A percentile compares a stretch with the other conserved stretches of the same genome.
Conservation (phyloP, 2,113 vertebrate species). For the Xiphophorus hellerii region DNA sequence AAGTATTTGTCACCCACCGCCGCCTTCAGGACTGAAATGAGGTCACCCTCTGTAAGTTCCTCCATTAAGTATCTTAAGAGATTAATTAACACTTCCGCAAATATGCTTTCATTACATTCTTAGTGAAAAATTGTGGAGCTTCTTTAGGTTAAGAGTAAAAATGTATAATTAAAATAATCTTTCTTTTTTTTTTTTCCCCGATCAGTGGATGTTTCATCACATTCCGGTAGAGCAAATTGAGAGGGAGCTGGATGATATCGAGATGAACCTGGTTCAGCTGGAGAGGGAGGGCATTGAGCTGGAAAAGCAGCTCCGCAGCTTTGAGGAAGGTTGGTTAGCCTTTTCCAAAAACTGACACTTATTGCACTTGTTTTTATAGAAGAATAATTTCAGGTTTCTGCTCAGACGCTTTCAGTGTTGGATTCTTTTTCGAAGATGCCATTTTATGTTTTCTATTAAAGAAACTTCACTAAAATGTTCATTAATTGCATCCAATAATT, state of each 20-base stretch:
- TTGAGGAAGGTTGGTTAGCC: constrained; percentile 84
- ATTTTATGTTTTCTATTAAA: too few species aligned
- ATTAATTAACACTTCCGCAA: constrained; percentile 77
- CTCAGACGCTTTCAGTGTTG: background rate
- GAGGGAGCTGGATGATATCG: constrained; percentile 83
- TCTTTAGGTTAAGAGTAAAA: constrained; percentile 58
- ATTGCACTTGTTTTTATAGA: background rate
- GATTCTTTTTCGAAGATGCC: too few species aligned
- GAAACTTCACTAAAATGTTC: background rate
- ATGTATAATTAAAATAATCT: constrained; percentile 35
- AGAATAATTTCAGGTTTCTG: background rate
- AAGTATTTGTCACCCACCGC: constrained; percentile 73
- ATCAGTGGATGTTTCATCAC: constrained; percentile 78
- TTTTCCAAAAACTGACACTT: background rate
- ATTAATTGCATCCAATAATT: background rate
- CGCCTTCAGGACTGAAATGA: constrained; percentile 70
- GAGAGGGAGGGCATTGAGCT: constrained; percentile 88
- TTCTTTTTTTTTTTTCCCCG: constrained; percentile 6
- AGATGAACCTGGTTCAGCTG: constrained; percentile 84
- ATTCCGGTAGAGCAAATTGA: constrained; percentile 85
- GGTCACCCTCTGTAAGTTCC: constrained; percentile 78
- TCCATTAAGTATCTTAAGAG: constrained; percentile 77
- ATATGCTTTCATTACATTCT: constrained; percentile 66
- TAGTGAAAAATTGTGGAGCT: constrained; percentile 35
- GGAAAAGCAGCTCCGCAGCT: constrained; percentile 88